Percentiles rank a stretch among this genome's conserved stretches.
Evolutionary conservation across 2,113 vertebrate species (phyloP).

Genomic region (Alosa alosa): DNA sequence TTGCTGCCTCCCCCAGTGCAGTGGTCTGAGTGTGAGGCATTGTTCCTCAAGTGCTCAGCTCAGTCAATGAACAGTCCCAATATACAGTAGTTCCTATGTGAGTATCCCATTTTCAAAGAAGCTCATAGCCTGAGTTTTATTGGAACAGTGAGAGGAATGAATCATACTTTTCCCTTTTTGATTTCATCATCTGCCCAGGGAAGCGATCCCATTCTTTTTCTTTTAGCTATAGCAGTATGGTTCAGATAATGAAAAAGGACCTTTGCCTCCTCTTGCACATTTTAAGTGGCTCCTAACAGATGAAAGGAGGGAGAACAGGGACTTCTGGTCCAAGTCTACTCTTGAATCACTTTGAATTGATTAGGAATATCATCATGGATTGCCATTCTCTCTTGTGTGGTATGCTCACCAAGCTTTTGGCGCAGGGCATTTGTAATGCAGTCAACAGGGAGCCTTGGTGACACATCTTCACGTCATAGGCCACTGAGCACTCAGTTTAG

Average conservation of each 20-base stretch:
- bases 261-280: background rate
- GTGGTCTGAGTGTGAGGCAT: background rate
- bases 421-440: background rate
- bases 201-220: background rate
- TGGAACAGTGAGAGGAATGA: no score
- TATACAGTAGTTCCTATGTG: background rate
- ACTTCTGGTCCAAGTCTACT: background rate
- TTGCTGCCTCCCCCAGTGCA: conserved; percentile 28
- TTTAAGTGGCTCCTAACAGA: background rate
- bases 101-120: background rate
- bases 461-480: background rate
- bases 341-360: background rate
- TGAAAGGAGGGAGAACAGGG: background rate
- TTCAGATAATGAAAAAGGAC: background rate
- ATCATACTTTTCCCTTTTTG: background rate
- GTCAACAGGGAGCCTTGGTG: background rate
- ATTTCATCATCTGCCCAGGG: background rate
- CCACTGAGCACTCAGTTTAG: background rate
- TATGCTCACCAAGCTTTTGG: background rate
- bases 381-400: background rate
- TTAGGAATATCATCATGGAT: background rate
- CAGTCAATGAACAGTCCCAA: background rate
- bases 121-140: no score
- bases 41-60: no score
- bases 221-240: background rate